Percentiles rank a stretch among this genome's conserved stretches.
Conservation (phyloP, 2,113 vertebrate species). For the Vulpes ferrilata region DNA sequence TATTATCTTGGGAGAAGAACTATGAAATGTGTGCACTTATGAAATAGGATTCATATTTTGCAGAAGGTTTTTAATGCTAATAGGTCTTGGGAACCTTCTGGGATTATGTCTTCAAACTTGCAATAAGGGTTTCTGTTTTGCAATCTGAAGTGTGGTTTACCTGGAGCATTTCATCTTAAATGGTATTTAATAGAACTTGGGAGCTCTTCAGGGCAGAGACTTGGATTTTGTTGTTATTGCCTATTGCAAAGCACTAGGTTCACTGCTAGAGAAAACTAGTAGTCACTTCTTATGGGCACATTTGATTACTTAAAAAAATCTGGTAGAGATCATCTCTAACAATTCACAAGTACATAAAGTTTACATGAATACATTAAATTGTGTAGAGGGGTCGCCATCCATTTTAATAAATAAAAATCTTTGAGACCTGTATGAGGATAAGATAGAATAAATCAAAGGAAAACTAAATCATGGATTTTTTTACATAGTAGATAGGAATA, state of each 20-base stretch:
- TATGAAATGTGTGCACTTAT: slow-evolving; percentile 87
- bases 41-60: slow-evolving; percentile 83
- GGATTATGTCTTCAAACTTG: slow-evolving; percentile 74
- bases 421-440: slow-evolving; percentile 32
- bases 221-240: neutral
- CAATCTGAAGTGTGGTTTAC: slow-evolving; percentile 80
- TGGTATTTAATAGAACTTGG: slow-evolving; percentile 68
- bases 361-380: neutral
- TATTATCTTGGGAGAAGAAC: slow-evolving; percentile 87
- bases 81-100: slow-evolving; percentile 73
- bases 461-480: slow-evolving; percentile 6
- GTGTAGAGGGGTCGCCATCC: neutral
- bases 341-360: neutral
- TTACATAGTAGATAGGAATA: neutral
- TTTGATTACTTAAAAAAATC: slow-evolving; percentile 70
- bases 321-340: slow-evolving; percentile 56
- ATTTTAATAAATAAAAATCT: slow-evolving; percentile 45
- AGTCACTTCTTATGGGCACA: slow-evolving; percentile 66
- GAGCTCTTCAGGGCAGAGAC: neutral
- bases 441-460: slow-evolving; percentile 10
- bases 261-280: slow-evolving; percentile 7
- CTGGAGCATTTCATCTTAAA: slow-evolving; percentile 77
- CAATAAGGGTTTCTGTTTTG: slow-evolving; percentile 66
- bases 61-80: slow-evolving; percentile 82
- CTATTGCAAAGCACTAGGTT: slow-evolving; percentile 9